These are phyloP conservation scores for Chironomus tentans DNA, from an alignment of 2,888 invertebrate species.

Conservation along the genomic window DNA sequence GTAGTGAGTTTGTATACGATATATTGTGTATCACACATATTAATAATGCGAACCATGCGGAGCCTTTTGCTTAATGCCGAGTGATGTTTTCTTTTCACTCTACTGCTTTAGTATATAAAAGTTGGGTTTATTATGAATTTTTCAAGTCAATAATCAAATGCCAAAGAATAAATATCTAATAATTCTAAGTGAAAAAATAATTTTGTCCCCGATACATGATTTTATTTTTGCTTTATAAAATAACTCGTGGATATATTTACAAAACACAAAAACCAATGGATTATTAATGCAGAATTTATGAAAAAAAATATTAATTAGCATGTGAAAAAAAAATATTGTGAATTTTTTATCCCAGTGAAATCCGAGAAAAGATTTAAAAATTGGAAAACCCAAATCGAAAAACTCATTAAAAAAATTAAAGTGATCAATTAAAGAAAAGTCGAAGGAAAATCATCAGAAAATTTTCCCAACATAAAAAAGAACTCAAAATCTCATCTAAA, in stretches of 20 bases:
- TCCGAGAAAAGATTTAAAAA: not conserved
- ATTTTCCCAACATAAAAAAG: not conserved
- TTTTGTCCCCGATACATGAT: not conserved
- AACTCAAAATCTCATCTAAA: too few relatives aligned
- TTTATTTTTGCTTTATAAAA: too few relatives aligned
- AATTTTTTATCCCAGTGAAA: not conserved
- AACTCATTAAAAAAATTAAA: not conserved
- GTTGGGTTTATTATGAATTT: not conserved
- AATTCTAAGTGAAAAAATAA: not conserved
- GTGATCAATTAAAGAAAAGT: not conserved
- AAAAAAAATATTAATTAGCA: not conserved
- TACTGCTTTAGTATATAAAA: not conserved
- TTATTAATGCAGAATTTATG: too few relatives aligned
- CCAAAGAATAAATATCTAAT: conserved; percentile 12
- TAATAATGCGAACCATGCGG: too few relatives aligned
- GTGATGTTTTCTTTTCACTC: not conserved
- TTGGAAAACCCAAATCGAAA: not conserved
- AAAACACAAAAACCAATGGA: too few relatives aligned
- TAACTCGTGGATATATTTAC: too few relatives aligned
- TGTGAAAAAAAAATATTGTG: not conserved
- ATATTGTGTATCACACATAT: too few relatives aligned
- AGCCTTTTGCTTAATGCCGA: not conserved
- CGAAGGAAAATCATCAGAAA: not conserved
- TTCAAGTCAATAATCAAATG: not conserved
- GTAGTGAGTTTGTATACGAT: too few relatives aligned